These are phyloP conservation scores for Darevskia nairensis DNA, from an alignment of 2,797 vertebrate genomes.

Conservation along the genomic window DNA sequence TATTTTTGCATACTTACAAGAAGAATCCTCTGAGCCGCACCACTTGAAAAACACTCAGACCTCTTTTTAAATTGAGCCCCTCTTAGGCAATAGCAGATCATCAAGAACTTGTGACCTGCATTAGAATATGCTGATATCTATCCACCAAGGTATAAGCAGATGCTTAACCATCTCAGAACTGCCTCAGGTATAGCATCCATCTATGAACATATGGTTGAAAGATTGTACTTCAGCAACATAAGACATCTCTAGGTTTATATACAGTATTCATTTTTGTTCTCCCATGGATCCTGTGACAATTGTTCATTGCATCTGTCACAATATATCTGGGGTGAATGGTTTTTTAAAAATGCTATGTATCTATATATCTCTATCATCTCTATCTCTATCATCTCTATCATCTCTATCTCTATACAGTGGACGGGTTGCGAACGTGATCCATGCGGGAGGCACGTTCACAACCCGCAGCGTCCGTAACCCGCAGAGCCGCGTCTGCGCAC, in stretches of 20 bases:
- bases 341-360: too few species aligned
- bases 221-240: slow-evolving; percentile 49
- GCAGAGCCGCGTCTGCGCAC: too few species aligned
- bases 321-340: slow-evolving; percentile 32
- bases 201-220: slow-evolving; percentile 48
- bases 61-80: slow-evolving; percentile 54
- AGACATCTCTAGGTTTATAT: too few species aligned
- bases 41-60: slow-evolving; percentile 45
- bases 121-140: slow-evolving; percentile 52
- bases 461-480: too few species aligned
- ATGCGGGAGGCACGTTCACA: too few species aligned
- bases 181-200: slow-evolving; percentile 67
- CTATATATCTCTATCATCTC: too few species aligned
- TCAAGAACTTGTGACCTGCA: slow-evolving; percentile 55
- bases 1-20: slow-evolving; percentile 6
- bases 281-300: slow-evolving; percentile 39
- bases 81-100: slow-evolving; percentile 48
- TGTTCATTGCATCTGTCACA: slow-evolving; percentile 59
- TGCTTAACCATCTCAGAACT: slow-evolving; percentile 51
- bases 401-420: too few species aligned
- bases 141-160: slow-evolving; percentile 61
- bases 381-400: too few species aligned
- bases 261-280: slow-evolving; percentile 41
- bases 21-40: slow-evolving; percentile 34
- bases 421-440: too few species aligned